These are phyloP conservation scores for Antheraea pernyi DNA, from an alignment of 1,140 invertebrate species.

Conservation along the genomic window DNA sequence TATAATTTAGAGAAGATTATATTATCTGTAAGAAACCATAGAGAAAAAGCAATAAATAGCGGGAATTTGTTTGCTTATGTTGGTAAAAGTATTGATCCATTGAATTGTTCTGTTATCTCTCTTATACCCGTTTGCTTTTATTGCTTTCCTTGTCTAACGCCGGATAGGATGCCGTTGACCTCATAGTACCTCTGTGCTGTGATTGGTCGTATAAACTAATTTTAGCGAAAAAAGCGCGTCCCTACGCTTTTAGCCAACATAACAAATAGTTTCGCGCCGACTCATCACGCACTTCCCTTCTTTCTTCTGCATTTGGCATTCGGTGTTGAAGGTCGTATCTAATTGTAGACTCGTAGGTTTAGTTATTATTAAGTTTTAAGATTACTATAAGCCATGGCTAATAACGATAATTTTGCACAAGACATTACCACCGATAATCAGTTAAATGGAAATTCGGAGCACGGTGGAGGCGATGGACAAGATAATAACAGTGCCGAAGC, in stretches of 20 bases:
- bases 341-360: slow-evolving; percentile 64
- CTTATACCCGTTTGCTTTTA: neutral
- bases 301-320: slow-evolving; percentile 76
- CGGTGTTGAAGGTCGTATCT: slow-evolving; percentile 69
- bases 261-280: slow-evolving; percentile 61
- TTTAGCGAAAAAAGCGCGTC: slow-evolving; percentile 60
- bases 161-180: slow-evolving; percentile 59
- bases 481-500: slow-evolving; percentile 83
- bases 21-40: neutral
- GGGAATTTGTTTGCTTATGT: slow-evolving; percentile 42
- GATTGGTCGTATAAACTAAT: slow-evolving; percentile 53
- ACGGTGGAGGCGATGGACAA: slow-evolving; percentile 81
- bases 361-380: slow-evolving; percentile 70
- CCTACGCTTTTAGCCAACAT: slow-evolving; percentile 57
- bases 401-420: slow-evolving; percentile 85
- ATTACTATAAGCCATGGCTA: slow-evolving; percentile 71
- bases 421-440: slow-evolving; percentile 82
- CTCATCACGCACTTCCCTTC: slow-evolving; percentile 63
- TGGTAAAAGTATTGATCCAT: slow-evolving; percentile 61
- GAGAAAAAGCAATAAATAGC: slow-evolving; percentile 26
- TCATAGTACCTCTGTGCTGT: slow-evolving; percentile 27
- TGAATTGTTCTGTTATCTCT: slow-evolving; percentile 32
- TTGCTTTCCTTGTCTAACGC: slow-evolving; percentile 25
- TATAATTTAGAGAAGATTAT: too few relatives aligned
- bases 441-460: slow-evolving; percentile 80